Evolutionary conservation across 2,888 invertebrate genomes (phyloP).

Genomic region (Acleris emargana): DNA sequence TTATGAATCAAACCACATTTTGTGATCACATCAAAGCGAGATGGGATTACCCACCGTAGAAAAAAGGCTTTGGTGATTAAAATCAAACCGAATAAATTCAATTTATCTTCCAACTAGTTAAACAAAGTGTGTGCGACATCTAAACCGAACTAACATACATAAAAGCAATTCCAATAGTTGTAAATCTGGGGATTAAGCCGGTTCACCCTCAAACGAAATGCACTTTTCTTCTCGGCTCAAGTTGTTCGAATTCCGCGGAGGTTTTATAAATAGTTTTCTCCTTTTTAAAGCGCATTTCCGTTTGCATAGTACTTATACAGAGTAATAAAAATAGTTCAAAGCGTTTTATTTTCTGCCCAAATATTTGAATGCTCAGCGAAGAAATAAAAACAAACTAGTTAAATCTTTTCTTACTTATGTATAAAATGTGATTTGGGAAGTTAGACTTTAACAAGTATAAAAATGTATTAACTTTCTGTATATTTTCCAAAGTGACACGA

Average conservation of each 20-base stretch:
- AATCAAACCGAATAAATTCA: background rate
- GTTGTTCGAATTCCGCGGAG: slow-evolving; percentile 12
- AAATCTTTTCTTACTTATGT: too few species aligned
- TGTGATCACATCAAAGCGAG: too few species aligned
- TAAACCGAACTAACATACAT: slow-evolving; percentile 9
- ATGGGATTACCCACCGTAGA: too few species aligned
- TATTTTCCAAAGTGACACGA: too few species aligned
- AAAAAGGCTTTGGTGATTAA: background rate
- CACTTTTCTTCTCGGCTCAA: slow-evolving; percentile 19
- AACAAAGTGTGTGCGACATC: background rate
- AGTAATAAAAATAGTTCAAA: background rate
- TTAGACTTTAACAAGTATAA: too few species aligned
- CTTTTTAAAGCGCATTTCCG: slow-evolving; percentile 9
- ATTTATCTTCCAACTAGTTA: background rate
- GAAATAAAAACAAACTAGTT: too few species aligned
- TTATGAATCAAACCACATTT: too few species aligned
- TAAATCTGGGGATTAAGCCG: slow-evolving; percentile 22
- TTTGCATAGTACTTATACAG: background rate
- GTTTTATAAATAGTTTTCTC: slow-evolving; percentile 13
- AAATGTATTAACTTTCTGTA: too few species aligned
- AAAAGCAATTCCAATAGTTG: slow-evolving; percentile 25
- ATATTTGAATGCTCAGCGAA: too few species aligned
- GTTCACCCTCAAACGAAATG: slow-evolving; percentile 27
- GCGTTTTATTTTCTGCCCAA: too few species aligned
- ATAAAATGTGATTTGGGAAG: too few species aligned